phyloP scores from a whole-genome alignment of 1,140 invertebrate species.

The Linepithema humile region DNA sequence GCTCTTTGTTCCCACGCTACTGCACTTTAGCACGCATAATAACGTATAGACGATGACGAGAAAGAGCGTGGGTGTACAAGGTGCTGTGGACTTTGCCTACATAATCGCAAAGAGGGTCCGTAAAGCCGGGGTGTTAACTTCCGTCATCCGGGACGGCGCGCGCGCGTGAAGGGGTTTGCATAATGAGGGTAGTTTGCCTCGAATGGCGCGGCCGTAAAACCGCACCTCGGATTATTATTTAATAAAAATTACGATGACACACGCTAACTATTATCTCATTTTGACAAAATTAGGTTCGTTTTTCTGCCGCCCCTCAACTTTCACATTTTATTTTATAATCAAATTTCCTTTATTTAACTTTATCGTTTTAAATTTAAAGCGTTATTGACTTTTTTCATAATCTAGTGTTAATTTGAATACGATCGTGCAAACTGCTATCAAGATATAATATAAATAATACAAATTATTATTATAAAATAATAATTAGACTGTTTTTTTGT shows the following conservation, averaged over 20 bases:
- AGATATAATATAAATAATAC: neutral
- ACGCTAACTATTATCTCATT: neutral
- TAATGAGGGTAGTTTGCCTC: conserved; percentile 26
- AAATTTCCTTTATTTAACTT: neutral
- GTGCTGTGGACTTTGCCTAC: conserved; percentile 27
- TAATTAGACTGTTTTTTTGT: neutral
- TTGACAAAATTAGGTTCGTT: neutral
- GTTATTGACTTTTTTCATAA: conserved; percentile 5
- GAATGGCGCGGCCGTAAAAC: neutral
- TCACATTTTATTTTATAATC: neutral
- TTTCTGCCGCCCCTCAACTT: neutral
- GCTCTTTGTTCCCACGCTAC: conserved; percentile 53
- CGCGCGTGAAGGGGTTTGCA: conserved; percentile 36
- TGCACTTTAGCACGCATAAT: conserved; percentile 55
- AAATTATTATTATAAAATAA: neutral
- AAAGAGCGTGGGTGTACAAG: conserved; percentile 27
- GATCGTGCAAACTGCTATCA: neutral
- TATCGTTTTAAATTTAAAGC: neutral
- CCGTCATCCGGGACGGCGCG: conserved; percentile 36
- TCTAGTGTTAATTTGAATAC: neutral
- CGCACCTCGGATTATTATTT: conserved; percentile 29
- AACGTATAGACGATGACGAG: conserved; percentile 22
- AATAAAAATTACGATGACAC: conserved; percentile 11
- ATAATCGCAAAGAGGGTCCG: conserved; percentile 46
- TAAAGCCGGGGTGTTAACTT: conserved; percentile 49